phyloP scores from a whole-genome alignment of 2,113 vertebrate species.

The Rhegmatorhina hoffmannsi region DNA sequence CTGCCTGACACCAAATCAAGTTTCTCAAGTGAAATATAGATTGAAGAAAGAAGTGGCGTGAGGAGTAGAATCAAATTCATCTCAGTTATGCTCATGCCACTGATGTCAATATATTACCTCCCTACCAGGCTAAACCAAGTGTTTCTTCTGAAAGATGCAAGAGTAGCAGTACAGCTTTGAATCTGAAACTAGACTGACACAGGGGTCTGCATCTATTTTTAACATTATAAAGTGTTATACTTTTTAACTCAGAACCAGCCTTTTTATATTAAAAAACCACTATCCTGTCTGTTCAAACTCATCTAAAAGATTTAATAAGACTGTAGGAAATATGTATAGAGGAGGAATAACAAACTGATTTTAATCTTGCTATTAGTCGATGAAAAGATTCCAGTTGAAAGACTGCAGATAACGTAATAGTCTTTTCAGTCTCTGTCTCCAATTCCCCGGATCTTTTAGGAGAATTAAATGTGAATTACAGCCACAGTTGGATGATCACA shows the following conservation, averaged over 20 bases:
- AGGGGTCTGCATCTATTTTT: not conserved
- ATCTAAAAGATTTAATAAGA: not conserved
- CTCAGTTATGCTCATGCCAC: not conserved
- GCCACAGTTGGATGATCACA: not conserved
- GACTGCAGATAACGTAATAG: constrained; percentile 24
- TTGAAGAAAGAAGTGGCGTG: not conserved
- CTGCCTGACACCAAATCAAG: constrained; percentile 56
- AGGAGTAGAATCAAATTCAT: constrained; percentile 42
- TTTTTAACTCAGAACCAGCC: not conserved
- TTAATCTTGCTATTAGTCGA: constrained; percentile 35
- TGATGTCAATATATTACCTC: constrained; percentile 32
- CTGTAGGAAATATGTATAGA: not conserved
- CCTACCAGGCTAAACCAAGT: constrained; percentile 1
- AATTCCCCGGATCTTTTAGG: not conserved
- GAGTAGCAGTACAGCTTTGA: not conserved
- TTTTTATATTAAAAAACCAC: not conserved
- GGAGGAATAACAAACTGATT: constrained; percentile 8
- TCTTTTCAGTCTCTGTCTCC: not conserved
- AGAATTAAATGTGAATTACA: constrained; percentile 41
- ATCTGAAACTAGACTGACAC: not conserved
- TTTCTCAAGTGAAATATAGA: constrained; percentile 48
- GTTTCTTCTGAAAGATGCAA: constrained; percentile 1
- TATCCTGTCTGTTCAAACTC: not conserved
- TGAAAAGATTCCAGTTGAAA: constrained; percentile 7
- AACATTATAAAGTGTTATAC: not conserved